phyloP scores from a whole-genome alignment of 2,888 invertebrate genomes.

The Venusia cambrica region DNA sequence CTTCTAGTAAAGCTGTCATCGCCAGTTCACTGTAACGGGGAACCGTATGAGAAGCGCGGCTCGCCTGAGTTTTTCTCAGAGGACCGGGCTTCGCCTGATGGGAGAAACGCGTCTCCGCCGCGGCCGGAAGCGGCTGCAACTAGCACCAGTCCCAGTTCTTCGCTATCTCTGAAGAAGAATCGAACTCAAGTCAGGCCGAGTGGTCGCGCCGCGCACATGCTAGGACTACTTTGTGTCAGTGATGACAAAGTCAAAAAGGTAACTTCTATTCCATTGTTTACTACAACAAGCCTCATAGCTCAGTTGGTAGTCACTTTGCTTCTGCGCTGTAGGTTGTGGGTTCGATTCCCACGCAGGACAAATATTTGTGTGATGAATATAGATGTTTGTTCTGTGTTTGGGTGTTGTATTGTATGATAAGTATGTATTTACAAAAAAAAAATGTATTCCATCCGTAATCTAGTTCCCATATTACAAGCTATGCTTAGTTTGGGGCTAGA shows the following conservation, averaged over 20 bases:
- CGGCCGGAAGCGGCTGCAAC: constrained; percentile 43
- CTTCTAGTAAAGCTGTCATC: constrained; percentile 61
- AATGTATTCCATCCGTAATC: no score
- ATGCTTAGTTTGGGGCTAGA: no score
- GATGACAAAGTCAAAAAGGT: constrained; percentile 49
- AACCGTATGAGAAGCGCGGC: constrained; percentile 55
- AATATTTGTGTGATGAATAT: no score
- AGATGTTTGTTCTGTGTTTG: no score
- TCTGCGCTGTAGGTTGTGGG: no score
- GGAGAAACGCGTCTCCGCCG: constrained; percentile 64
- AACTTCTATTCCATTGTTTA: no score
- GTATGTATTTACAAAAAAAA: no score
- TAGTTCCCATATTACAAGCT: no score
- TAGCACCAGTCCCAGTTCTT: constrained; percentile 59
- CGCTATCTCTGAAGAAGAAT: constrained; percentile 65
- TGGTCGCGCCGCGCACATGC: constrained; percentile 72
- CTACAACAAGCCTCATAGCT: no score
- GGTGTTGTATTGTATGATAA: no score
- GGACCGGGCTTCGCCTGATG: constrained; percentile 66
- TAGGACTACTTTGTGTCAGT: constrained; percentile 59
- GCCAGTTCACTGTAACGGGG: constrained; percentile 64
- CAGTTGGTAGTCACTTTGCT: no score
- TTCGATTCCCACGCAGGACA: no score
- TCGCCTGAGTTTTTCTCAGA: constrained; percentile 75
- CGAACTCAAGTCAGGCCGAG: constrained; percentile 57